Conservation (phyloP, 2,888 invertebrate species). For the Tipula vernalis region DNA sequence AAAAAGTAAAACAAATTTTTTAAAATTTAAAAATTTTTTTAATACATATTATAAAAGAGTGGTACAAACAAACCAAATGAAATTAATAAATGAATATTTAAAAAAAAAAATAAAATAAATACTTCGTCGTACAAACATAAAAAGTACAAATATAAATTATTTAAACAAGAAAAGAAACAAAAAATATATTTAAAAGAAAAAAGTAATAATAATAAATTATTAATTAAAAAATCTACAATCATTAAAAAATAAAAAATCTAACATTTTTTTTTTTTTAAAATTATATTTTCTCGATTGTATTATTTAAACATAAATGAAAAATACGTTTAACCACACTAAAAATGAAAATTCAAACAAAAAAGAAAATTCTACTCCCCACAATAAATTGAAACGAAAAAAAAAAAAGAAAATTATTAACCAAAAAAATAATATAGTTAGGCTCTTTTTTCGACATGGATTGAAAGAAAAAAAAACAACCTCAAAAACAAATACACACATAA, state of each 20-base stretch:
- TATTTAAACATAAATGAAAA: background rate
- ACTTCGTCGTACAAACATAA: slow-evolving; percentile 8
- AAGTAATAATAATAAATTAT: background rate
- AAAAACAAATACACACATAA: slow-evolving; percentile 1
- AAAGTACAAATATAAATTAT: slow-evolving; percentile 9
- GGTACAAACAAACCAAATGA: slow-evolving; percentile 5
- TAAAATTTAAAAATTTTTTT: slow-evolving; percentile 5
- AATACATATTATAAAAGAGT: background rate
- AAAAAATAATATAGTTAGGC: background rate
- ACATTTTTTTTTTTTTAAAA: background rate
- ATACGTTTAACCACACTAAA: background rate
- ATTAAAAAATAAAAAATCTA: slow-evolving; percentile 1
- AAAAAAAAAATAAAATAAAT: background rate
- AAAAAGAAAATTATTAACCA: background rate
- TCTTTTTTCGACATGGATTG: slow-evolving; percentile 8
- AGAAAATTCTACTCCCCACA: background rate
- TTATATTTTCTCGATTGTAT: background rate
- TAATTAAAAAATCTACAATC: background rate
- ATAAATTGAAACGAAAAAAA: slow-evolving; percentile 7
- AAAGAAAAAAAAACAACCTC: background rate
- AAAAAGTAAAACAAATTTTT: slow-evolving; percentile 6
- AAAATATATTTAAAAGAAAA: slow-evolving; percentile 6
- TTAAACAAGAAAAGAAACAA: background rate
- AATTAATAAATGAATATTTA: background rate
- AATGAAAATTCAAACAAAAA: background rate